These are phyloP conservation scores for Seira ritae DNA, from an alignment of 2,888 invertebrate species.

Conservation along the genomic window DNA sequence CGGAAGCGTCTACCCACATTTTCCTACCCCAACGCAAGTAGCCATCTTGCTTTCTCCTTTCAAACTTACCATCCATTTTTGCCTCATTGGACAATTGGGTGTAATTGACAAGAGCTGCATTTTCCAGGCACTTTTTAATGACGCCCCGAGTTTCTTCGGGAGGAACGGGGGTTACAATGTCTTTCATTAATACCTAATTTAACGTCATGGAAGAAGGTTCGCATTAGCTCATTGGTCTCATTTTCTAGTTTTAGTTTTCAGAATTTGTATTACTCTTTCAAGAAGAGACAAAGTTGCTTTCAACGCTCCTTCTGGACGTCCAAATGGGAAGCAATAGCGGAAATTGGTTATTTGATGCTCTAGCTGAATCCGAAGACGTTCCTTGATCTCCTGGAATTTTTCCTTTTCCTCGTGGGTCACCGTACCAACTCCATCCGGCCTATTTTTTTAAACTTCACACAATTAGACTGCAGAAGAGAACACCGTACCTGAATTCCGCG, in stretches of 20 bases:
- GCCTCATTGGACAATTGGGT: slow-evolving; percentile 96
- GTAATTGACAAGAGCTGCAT: slow-evolving; percentile 98
- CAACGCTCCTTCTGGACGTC: slow-evolving; percentile 97
- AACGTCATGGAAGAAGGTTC: too few species aligned
- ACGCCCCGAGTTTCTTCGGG: slow-evolving; percentile 95
- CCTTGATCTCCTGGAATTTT: slow-evolving; percentile 98
- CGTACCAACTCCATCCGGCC: slow-evolving; percentile 99
- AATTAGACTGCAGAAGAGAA: slow-evolving; percentile 36
- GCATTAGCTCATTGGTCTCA: too few species aligned
- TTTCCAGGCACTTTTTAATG: slow-evolving; percentile 98
- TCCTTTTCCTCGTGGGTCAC: slow-evolving; percentile 99
- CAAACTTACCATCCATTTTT: slow-evolving; percentile 92
- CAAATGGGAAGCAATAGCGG: slow-evolving; percentile 98
- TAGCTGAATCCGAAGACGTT: slow-evolving; percentile 91
- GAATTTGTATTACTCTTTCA: slow-evolving; percentile 84
- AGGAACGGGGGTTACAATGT: slow-evolving; percentile 97
- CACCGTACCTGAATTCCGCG: slow-evolving; percentile 27
- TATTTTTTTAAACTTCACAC: slow-evolving; percentile 75
- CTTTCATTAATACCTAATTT: slow-evolving; percentile 94
- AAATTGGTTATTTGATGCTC: slow-evolving; percentile 99
- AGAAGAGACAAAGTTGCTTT: slow-evolving; percentile 97
- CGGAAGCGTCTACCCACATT: too few species aligned
- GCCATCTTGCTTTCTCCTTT: too few species aligned
- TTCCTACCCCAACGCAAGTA: too few species aligned
- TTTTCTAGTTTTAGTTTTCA: background rate